A percentile compares a stretch with the other conserved stretches of the same genome.
These are phyloP conservation scores for Bellardia pandia DNA, from an alignment of 2,888 invertebrate genomes.

Conservation along the genomic window DNA sequence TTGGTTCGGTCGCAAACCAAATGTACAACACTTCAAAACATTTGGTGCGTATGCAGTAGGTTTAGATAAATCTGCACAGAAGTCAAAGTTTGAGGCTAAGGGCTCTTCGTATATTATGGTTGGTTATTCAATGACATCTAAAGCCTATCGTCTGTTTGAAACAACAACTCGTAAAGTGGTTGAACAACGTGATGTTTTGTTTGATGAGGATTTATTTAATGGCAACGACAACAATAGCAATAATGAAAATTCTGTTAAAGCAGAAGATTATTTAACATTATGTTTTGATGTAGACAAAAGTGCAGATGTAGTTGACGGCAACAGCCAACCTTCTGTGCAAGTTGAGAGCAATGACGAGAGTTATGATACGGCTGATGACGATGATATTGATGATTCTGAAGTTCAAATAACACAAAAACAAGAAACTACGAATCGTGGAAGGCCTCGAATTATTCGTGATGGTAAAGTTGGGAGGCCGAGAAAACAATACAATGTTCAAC, in stretches of 20 bases:
- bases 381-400: background rate
- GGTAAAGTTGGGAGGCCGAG: slow-evolving; percentile 9
- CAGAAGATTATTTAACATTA: slow-evolving; percentile 33
- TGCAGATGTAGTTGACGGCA: background rate
- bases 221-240: no score
- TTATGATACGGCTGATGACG: slow-evolving; percentile 31
- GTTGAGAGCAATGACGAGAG: slow-evolving; percentile 5
- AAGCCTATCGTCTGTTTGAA: no score
- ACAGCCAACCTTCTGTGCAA: background rate
- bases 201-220: no score
- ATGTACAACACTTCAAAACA: no score
- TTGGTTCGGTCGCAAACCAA: no score
- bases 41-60: no score
- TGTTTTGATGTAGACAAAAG: background rate
- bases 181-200: no score
- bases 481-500: background rate
- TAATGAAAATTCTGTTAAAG: background rate
- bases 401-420: background rate
- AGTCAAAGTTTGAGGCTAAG: no score
- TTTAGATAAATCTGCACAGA: no score
- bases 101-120: no score
- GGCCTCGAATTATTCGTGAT: slow-evolving; percentile 9
- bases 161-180: no score
- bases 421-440: background rate
- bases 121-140: no score